These are phyloP conservation scores for Psittacula cyanocephala DNA, from an alignment of 2,113 vertebrate genomes.

Conservation along the genomic window DNA sequence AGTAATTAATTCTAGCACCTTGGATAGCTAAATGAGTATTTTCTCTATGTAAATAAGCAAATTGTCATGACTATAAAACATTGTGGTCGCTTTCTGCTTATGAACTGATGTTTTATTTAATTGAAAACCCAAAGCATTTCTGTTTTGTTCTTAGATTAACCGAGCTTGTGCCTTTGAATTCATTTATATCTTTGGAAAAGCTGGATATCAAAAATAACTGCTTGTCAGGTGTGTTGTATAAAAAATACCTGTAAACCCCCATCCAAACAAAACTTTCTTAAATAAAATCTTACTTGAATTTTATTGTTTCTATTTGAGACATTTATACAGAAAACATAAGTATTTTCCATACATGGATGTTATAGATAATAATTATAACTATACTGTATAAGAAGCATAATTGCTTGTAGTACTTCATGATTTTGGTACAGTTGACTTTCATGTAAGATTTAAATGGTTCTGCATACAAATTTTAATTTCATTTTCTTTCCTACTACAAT, in stretches of 20 bases:
- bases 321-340: not conserved
- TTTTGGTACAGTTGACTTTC: not conserved
- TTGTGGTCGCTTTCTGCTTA: not conserved
- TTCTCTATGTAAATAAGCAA: not conserved
- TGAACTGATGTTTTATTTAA: not conserved
- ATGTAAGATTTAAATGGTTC: not conserved
- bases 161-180: conserved; percentile 80
- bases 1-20: not conserved
- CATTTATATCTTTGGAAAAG: conserved; percentile 82
- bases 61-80: not conserved
- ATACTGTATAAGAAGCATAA: not conserved
- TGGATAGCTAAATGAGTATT: conserved; percentile 7
- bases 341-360: not conserved
- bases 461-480: not conserved
- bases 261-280: not conserved
- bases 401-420: not conserved
- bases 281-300: not conserved
- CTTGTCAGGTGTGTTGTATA: conserved; percentile 83
- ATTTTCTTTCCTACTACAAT: not conserved
- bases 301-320: not conserved
- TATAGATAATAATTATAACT: not conserved
- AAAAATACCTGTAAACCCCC: not conserved
- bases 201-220: conserved; percentile 88
- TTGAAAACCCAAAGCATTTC: not conserved
- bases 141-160: conserved; percentile 80